Conservation (phyloP, 2,888 invertebrate genomes). For the Dascillus cervinus region DNA sequence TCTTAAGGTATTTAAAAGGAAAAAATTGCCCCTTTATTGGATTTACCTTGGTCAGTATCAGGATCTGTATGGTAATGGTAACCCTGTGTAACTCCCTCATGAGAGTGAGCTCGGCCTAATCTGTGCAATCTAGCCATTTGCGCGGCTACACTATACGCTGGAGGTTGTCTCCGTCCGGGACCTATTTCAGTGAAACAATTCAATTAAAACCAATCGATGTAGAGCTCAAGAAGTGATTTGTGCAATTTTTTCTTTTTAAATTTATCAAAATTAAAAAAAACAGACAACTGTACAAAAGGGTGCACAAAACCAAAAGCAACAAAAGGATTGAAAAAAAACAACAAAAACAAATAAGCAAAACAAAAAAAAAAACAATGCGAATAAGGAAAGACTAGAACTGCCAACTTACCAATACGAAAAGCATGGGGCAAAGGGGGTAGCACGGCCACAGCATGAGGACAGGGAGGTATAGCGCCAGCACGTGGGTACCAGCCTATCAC, state of each 20-base stretch:
- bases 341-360: too few relatives aligned
- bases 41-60: constrained; percentile 43
- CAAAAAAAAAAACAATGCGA: neutral
- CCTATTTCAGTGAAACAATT: constrained; percentile 22
- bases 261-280: too few relatives aligned
- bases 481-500: constrained; percentile 40
- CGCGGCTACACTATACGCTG: constrained; percentile 78
- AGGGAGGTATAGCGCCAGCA: constrained; percentile 43
- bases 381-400: constrained; percentile 4
- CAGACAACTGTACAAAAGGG: too few relatives aligned
- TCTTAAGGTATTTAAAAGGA: neutral
- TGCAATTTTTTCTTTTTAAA: too few relatives aligned
- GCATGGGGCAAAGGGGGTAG: constrained; percentile 50
- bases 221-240: too few relatives aligned
- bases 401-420: constrained; percentile 40
- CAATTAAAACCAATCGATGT: too few relatives aligned
- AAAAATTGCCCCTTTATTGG: neutral
- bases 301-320: too few relatives aligned
- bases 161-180: constrained; percentile 57
- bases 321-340: too few relatives aligned
- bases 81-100: constrained; percentile 75
- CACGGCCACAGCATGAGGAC: constrained; percentile 54
- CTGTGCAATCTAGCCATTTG: constrained; percentile 79
- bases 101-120: constrained; percentile 75
- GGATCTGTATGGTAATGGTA: constrained; percentile 59